phyloP scores from a whole-genome alignment of 53 echinoderm and acorn worm genomes.

The Paracentrotus lividus region DNA sequence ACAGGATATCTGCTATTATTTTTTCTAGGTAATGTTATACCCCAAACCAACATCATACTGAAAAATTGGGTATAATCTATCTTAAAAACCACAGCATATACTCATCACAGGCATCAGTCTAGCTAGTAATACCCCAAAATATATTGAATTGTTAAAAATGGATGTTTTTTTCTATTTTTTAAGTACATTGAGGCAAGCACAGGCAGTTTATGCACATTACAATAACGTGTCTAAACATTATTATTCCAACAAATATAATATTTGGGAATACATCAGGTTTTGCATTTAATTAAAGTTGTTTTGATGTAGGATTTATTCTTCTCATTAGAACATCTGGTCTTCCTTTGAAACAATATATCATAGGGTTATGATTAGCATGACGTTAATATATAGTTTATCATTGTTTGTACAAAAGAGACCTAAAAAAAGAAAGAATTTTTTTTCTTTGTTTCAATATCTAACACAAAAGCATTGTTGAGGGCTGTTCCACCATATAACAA shows the following conservation, averaged over 20 bases:
- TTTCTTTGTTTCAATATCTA: too few relatives aligned
- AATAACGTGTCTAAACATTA: background rate
- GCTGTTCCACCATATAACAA: too few relatives aligned
- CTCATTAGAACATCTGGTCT: background rate
- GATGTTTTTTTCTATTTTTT: too few relatives aligned
- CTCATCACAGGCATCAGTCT: background rate
- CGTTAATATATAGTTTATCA: too few relatives aligned
- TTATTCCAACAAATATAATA: background rate
- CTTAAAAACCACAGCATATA: background rate
- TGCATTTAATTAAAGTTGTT: background rate
- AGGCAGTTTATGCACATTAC: too few relatives aligned
- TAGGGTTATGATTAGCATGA: too few relatives aligned
- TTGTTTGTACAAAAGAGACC: too few relatives aligned
- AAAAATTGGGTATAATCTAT: constrained; percentile 3
- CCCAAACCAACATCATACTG: background rate
- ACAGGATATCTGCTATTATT: constrained; percentile 48
- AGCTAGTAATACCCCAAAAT: too few relatives aligned
- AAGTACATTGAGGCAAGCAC: too few relatives aligned
- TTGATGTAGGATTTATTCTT: background rate
- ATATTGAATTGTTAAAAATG: too few relatives aligned
- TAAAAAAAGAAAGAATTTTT: too few relatives aligned
- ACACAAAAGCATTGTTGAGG: too few relatives aligned
- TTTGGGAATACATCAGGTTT: background rate
- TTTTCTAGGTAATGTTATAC: background rate
- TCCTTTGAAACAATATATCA: background rate